Evolutionary conservation across 2,888 invertebrate species (phyloP).

Genomic region (Ichneumoninae sp.): DNA sequence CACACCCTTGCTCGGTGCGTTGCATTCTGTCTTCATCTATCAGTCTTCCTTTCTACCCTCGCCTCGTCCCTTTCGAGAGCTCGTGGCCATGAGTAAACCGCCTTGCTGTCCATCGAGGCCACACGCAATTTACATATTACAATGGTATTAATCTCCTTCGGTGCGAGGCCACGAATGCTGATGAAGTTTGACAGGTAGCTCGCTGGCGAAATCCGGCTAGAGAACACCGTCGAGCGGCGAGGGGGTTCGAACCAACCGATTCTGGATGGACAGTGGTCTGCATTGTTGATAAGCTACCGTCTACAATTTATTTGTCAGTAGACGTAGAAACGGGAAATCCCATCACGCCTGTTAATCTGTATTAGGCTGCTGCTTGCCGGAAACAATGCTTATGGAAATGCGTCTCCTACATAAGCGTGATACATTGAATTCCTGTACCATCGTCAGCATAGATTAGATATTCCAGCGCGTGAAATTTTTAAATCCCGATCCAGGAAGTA

Average conservation of each 20-base stretch:
- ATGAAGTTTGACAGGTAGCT: conserved; percentile 77
- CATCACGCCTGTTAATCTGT: conserved; percentile 4
- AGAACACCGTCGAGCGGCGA: conserved; percentile 12
- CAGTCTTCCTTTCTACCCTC: conserved; percentile 68
- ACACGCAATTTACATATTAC: conserved; percentile 81
- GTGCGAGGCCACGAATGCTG: conserved; percentile 70
- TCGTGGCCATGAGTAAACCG: neutral
- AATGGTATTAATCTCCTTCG: conserved; percentile 78
- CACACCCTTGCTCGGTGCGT: conserved; percentile 51
- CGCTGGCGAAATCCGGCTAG: conserved; percentile 31
- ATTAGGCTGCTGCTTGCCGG: neutral
- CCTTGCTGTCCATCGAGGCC: conserved; percentile 53
- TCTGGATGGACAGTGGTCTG: conserved; percentile 52
- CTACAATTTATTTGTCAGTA: conserved; percentile 45
- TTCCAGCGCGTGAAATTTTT: neutral
- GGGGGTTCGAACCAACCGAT: conserved; percentile 14
- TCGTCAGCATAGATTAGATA: neutral
- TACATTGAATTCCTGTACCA: neutral
- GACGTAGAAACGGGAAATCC: conserved; percentile 36
- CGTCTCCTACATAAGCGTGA: neutral
- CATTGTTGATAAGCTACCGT: conserved; percentile 60
- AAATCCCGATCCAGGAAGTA: neutral
- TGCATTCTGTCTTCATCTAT: conserved; percentile 26
- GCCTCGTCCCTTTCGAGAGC: conserved; percentile 56
- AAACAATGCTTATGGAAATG: conserved; percentile 42